Percentiles rank a stretch among this genome's conserved stretches.
phyloP scores from a whole-genome alignment of 37 sponge, comb jelly and placozoan species.

The Spongilla lacustris region DNA sequence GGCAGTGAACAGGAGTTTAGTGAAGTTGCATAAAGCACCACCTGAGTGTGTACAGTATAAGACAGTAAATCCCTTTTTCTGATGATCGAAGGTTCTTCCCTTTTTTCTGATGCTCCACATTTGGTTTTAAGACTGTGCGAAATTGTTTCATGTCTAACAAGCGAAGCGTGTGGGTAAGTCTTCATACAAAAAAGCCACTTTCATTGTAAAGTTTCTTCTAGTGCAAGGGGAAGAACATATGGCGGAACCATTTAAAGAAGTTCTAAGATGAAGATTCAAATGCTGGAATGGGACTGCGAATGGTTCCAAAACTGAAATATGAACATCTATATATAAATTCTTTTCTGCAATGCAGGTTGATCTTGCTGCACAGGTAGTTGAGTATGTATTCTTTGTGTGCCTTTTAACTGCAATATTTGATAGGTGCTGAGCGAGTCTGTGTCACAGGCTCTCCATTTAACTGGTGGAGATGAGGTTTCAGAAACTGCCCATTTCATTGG shows the following conservation, averaged over 20 bases:
- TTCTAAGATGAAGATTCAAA: slow-evolving; percentile 16
- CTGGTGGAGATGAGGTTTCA: slow-evolving; percentile 8
- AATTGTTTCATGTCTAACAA: slow-evolving; percentile 28
- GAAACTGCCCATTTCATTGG: slow-evolving; percentile 5
- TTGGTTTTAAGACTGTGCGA: slow-evolving; percentile 46
- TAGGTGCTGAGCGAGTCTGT: not conserved
- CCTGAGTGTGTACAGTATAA: not conserved
- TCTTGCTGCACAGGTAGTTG: slow-evolving; percentile 54
- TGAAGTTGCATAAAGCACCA: slow-evolving; percentile 15
- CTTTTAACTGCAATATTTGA: not conserved
- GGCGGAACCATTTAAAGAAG: slow-evolving; percentile 29
- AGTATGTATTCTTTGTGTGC: not conserved
- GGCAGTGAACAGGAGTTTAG: slow-evolving; percentile 28
- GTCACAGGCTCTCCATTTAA: not conserved
- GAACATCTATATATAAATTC: slow-evolving; percentile 50
- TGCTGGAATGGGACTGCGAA: slow-evolving; percentile 7
- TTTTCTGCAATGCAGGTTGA: slow-evolving; percentile 65
- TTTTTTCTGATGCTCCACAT: slow-evolving; percentile 62
- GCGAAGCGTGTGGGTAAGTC: slow-evolving; percentile 37
- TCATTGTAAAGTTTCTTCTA: slow-evolving; percentile 8
- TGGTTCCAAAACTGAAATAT: slow-evolving; percentile 52
- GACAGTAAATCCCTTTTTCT: slow-evolving; percentile 14
- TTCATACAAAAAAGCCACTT: not conserved
- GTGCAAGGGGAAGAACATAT: slow-evolving; percentile 30
- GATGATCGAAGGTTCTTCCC: slow-evolving; percentile 9